Evolutionary conservation across 2,888 invertebrate species (phyloP).

Genomic region (Spodoptera littoralis): DNA sequence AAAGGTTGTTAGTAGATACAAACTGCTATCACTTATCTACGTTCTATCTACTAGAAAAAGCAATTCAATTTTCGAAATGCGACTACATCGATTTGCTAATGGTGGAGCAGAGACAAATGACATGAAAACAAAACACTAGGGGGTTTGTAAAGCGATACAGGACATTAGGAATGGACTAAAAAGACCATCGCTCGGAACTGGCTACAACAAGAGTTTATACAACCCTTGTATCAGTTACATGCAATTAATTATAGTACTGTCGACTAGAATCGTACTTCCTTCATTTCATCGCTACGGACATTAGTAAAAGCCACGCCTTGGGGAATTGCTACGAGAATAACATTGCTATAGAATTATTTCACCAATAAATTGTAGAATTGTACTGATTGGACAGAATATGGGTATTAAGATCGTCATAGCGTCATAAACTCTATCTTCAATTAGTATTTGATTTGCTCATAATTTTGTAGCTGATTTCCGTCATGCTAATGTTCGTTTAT

Average conservation of each 20-base stretch:
- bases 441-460: constrained; percentile 8
- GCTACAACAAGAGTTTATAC: constrained; percentile 45
- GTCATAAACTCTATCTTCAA: constrained; percentile 10
- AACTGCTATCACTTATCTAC: constrained; percentile 2
- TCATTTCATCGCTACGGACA: constrained; percentile 42
- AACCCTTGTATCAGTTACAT: constrained; percentile 49
- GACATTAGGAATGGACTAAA: constrained; percentile 44
- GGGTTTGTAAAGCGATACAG: constrained; percentile 39
- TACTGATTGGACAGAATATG: constrained; percentile 17
- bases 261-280: constrained; percentile 47
- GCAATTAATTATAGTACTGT: constrained; percentile 54
- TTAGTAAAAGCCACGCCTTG: constrained; percentile 46
- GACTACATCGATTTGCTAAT: constrained; percentile 39
- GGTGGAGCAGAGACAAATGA: constrained; percentile 20
- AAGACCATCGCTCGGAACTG: constrained; percentile 36
- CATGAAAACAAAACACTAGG: constrained; percentile 44
- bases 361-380: constrained; percentile 9
- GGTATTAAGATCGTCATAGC: constrained; percentile 28
- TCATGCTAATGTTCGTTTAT: constrained; percentile 8
- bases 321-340: constrained; percentile 43
- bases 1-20: constrained; percentile 10
- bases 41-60: constrained; percentile 26
- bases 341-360: constrained; percentile 23
- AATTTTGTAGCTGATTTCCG: constrained; percentile 31
- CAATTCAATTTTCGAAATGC: constrained; percentile 26